Percentiles rank a stretch among this genome's conserved stretches.
phyloP scores from a whole-genome alignment of 2,113 vertebrate genomes.

The Cathartes aura region DNA sequence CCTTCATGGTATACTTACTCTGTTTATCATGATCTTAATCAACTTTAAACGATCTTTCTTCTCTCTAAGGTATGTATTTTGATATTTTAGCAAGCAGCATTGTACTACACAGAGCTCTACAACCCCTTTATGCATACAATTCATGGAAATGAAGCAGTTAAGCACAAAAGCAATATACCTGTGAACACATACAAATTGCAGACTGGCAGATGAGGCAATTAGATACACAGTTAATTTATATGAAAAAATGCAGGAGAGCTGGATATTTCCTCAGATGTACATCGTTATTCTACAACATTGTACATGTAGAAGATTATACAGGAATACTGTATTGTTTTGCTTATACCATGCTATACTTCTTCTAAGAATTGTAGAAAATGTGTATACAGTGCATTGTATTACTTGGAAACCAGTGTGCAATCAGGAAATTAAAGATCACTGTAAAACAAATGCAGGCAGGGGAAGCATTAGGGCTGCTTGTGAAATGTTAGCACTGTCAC shows the following conservation, averaged over 20 bases:
- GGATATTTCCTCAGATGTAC: background rate
- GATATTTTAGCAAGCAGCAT: background rate
- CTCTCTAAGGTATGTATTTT: background rate
- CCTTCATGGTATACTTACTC: background rate
- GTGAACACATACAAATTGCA: background rate
- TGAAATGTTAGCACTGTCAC: background rate
- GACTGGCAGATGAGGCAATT: conserved; percentile 39
- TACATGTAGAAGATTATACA: background rate
- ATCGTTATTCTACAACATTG: background rate
- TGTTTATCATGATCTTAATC: background rate
- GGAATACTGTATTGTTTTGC: background rate
- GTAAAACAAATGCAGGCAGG: background rate
- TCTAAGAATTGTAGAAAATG: background rate
- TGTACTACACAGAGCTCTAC: background rate
- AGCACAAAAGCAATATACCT: conserved; percentile 48
- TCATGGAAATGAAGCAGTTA: conserved; percentile 56
- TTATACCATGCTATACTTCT: background rate
- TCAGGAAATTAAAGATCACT: background rate
- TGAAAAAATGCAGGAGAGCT: background rate
- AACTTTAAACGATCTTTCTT: background rate
- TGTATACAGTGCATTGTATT: background rate
- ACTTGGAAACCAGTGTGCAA: background rate
- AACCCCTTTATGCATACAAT: background rate
- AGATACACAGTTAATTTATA: conserved; percentile 12
- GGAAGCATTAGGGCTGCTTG: background rate